These are phyloP conservation scores for Monarcha castaneiventris DNA, from an alignment of 2,113 vertebrate genomes.

Conservation along the genomic window DNA sequence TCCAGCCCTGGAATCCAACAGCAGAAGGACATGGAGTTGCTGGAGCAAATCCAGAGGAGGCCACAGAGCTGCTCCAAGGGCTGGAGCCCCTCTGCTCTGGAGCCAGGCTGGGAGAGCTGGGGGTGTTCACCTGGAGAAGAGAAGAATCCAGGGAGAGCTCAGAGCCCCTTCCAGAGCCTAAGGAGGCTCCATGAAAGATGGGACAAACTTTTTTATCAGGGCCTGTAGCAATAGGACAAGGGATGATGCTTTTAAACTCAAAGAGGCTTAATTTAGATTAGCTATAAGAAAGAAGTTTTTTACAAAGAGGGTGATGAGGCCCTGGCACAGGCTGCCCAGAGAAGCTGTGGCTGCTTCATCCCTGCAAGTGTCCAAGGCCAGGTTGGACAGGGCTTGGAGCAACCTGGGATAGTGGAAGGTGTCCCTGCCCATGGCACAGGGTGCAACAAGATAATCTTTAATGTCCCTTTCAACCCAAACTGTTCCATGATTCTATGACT, in stretches of 20 bases:
- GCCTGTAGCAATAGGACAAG: neutral
- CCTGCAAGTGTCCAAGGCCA: neutral
- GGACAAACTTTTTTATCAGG: neutral
- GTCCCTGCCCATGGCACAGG: neutral
- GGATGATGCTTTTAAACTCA: neutral
- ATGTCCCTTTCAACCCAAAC: neutral
- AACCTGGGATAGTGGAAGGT: neutral
- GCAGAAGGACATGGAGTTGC: neutral
- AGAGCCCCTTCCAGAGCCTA: neutral
- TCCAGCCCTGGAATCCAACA: neutral
- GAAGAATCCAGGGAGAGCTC: neutral
- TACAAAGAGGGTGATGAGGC: neutral
- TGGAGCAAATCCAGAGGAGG: neutral
- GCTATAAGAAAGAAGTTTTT: neutral
- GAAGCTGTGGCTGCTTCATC: neutral
- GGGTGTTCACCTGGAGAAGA: neutral
- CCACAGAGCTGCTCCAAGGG: accelerated
- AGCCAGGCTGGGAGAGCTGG: neutral
- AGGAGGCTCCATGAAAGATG: neutral
- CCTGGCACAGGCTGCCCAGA: neutral
- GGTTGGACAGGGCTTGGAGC: accelerated
- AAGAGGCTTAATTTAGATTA: neutral
- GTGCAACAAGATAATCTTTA: neutral
- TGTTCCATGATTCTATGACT: neutral
- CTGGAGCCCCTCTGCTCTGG: neutral